A percentile compares a stretch with the other conserved stretches of the same genome.
Conservation (phyloP, 2,888 invertebrate genomes). For the Tipula helvola region DNA sequence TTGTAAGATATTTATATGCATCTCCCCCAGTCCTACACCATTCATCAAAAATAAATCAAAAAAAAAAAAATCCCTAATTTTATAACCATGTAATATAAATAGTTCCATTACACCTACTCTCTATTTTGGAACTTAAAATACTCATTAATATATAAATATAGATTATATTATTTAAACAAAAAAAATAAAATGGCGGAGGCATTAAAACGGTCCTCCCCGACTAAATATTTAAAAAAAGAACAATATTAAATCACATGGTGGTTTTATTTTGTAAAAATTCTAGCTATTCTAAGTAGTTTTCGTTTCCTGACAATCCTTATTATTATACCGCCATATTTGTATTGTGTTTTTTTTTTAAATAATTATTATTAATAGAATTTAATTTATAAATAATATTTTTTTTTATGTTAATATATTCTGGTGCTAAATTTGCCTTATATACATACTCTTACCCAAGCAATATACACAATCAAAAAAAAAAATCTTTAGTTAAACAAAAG, state of each 20-base stretch:
- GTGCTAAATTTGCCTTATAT: not conserved
- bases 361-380: not conserved
- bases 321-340: not conserved
- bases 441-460: not conserved
- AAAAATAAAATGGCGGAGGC: not conserved
- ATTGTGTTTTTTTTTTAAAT: not conserved
- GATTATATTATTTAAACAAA: not conserved
- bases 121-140: not conserved
- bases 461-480: not conserved
- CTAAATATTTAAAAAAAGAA: not conserved
- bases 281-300: not conserved
- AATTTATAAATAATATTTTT: not conserved
- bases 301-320: not conserved
- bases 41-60: not conserved
- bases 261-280: not conserved
- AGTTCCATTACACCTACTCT: not conserved
- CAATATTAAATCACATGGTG: not conserved
- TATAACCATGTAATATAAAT: not conserved
- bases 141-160: not conserved
- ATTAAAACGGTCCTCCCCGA: not conserved
- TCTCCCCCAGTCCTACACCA: not conserved
- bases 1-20: not conserved
- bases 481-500: not conserved
- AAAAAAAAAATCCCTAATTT: not conserved
- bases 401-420: not conserved